Percentiles rank a stretch among this genome's conserved stretches.
These are phyloP conservation scores for Drosophila lutescens DNA, from an alignment of 2,888 invertebrate genomes.

Conservation along the genomic window DNA sequence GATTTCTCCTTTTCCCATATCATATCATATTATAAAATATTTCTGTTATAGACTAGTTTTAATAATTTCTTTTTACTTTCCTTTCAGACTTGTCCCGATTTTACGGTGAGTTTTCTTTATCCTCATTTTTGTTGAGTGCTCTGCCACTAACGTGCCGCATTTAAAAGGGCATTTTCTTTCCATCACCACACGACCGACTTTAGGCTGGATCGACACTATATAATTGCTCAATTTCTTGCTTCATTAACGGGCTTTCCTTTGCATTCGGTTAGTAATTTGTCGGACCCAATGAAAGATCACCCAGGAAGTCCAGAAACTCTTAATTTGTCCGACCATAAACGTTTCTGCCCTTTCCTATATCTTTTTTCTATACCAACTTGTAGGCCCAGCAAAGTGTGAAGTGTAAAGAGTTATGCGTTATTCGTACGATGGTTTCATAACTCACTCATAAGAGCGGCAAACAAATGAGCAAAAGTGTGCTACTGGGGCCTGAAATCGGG, in stretches of 20 bases:
- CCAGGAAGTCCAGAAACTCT: slow-evolving; percentile 41
- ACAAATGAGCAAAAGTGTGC: slow-evolving; percentile 48
- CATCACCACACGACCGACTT: slow-evolving; percentile 14
- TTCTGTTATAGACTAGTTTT: background rate
- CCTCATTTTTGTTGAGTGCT: slow-evolving; percentile 5
- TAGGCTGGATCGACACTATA: slow-evolving; percentile 12
- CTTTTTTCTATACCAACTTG: background rate
- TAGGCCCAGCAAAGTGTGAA: slow-evolving; percentile 30
- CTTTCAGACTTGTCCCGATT: slow-evolving; percentile 12
- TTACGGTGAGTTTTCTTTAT: slow-evolving; percentile 9
- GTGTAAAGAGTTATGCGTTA: slow-evolving; percentile 36
- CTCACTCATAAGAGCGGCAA: slow-evolving; percentile 32
- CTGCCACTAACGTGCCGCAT: slow-evolving; percentile 36
- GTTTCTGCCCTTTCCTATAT: slow-evolving; percentile 11
- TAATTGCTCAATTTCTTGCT: slow-evolving; percentile 51
- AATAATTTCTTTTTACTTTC: background rate
- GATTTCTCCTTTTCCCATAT: too few relatives aligned
- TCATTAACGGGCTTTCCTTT: slow-evolving; percentile 41
- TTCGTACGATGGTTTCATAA: slow-evolving; percentile 40
- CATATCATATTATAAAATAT: background rate
- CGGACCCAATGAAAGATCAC: slow-evolving; percentile 36
- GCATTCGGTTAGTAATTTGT: slow-evolving; percentile 35
- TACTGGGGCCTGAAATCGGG: slow-evolving; percentile 13
- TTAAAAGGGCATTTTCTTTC: slow-evolving; percentile 61
- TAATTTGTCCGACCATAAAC: slow-evolving; percentile 33